Base-by-base conservation (phyloP, 2,888 invertebrate species). In the Notodonta dromedarius region DNA sequence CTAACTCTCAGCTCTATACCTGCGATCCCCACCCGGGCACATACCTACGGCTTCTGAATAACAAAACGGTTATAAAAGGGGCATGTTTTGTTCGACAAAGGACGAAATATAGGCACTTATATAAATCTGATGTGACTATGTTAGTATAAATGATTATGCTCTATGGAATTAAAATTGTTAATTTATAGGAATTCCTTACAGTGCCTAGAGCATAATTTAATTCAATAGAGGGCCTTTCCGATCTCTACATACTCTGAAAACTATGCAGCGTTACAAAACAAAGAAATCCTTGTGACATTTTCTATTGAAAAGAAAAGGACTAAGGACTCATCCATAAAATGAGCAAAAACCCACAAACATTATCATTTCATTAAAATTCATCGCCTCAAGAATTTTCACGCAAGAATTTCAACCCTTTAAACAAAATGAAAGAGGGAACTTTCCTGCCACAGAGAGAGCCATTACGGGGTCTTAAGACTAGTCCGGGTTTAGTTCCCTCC, bases 381-480 rank as follows among this genome's bases (percentile, higher is more conserved):
- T 77, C 65, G 56, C 40, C 59, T 32, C 48, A 64, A 62, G 56
- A 56, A 56, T 24, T 59, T 58, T 61, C 13, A 50, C 42, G 55
- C 51, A 54, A 61, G 65, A 66, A 66, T 63, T 59, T 64, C 71
- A 76, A 88, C 90, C 90, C 89, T 90, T 88, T 89, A 82, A 60
- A 56, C 60, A 59, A 67, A 73, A 78, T 67, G 71, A 74, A 78
- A 76, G 73, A 77, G 70, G 77, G 78, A 85, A 86, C 83, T 85
- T 85, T 85, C 84, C 80, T 80, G 84, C 87, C 88, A 79, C 88
- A 87, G 86, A 87, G 86, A 87, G 84, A 83, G 81, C 86, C 84
- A 89, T 92, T 90, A 92, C 91, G 82, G 87, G 90, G 90, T 88
- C 90, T 93, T 91, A 92, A 85, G 90, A 81, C 87, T 87, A 84